phyloP scores from a whole-genome alignment of 1,140 invertebrate genomes.

The Diplogasteroides magnus region DNA sequence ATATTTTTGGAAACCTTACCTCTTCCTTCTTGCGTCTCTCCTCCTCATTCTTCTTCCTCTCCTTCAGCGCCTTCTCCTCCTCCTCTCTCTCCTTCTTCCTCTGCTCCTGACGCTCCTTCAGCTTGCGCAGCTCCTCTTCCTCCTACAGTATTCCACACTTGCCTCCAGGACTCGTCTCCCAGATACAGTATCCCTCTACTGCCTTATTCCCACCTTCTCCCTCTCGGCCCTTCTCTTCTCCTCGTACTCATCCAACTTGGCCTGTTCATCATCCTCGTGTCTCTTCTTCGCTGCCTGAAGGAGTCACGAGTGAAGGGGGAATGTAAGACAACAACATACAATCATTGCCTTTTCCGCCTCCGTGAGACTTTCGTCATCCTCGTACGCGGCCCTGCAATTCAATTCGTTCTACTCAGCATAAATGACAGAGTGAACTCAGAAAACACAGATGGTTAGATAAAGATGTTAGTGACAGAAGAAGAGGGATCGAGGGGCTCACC shows the following conservation, averaged over 20 bases:
- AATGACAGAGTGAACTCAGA: neutral
- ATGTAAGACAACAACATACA: conserved; percentile 8
- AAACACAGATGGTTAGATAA: neutral
- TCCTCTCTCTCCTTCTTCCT: conserved; percentile 33
- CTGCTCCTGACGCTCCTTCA: conserved; percentile 38
- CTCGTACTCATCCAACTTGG: conserved; percentile 52
- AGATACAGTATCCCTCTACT: too few species aligned
- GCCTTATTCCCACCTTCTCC: conserved; percentile 31
- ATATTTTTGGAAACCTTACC: conserved; percentile 8
- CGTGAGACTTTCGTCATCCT: conserved; percentile 21
- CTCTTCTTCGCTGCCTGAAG: conserved; percentile 47
- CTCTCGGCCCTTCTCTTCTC: conserved; percentile 44
- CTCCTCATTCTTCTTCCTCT: conserved; percentile 33
- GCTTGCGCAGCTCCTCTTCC: conserved; percentile 35
- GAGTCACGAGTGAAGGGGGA: neutral
- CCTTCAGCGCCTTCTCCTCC: conserved; percentile 30
- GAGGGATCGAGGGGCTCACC: neutral
- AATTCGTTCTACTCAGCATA: neutral
- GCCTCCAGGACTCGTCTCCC: too few species aligned
- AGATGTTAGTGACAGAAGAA: neutral
- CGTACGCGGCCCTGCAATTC: conserved; percentile 17
- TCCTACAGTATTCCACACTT: too few species aligned
- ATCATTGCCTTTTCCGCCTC: conserved; percentile 27
- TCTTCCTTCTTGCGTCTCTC: conserved; percentile 32
- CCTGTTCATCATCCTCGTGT: conserved; percentile 48